Evolutionary conservation across 2,113 vertebrate species (phyloP), one percentile per base, ranked within the genome.

Genomic region (Phoxinus phoxinus): DNA sequence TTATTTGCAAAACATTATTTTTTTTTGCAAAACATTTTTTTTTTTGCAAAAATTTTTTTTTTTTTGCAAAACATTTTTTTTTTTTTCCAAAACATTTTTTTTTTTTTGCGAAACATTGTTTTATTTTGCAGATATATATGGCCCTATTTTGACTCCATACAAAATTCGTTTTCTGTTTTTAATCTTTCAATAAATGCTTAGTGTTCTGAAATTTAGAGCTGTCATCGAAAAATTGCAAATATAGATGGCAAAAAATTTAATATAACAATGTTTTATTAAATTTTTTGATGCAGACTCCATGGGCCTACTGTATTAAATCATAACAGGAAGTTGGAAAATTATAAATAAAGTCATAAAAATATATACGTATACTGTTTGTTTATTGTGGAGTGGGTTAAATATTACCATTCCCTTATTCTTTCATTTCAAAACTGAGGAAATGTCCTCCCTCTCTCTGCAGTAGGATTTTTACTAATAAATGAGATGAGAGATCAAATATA

Each of bases 401-500:
- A 44, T 73, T 23, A 44, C 23, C 37, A 75, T 19, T 75, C 13
- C 2, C 17, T 53, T 17, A 53, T 76, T 53, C 8, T 53, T 53
- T 32, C 46, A 53, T 76, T 76, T 53, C 15, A 32, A 53, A 53
- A 32, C 9, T 53, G 25, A 76, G 46, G 46, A 76, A 76, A 10
- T 76, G 53, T 76, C 27, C 74, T 76, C 25, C 46, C 74, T 23
- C 15, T 56, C 46, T 32, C 48, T 76, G 44, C 44, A 74, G 44
- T 10, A 21, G 48, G 27, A 76, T 56, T 76, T 76, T 76, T 76
- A 76, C 25, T 53, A 56, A 76, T 76, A 76, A 76, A 76, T 53
- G 74, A 76, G 48, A 76, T 53, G 74, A 76, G 74, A 51, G 74
- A 56, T 76, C 74, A 51, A 76, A 76, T 56, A 76, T 76, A 76